Evolutionary conservation across 2,797 vertebrate genomes (phyloP), one percentile per base, ranked within the genome.

Genomic region (Silurus lanzhouensis): DNA sequence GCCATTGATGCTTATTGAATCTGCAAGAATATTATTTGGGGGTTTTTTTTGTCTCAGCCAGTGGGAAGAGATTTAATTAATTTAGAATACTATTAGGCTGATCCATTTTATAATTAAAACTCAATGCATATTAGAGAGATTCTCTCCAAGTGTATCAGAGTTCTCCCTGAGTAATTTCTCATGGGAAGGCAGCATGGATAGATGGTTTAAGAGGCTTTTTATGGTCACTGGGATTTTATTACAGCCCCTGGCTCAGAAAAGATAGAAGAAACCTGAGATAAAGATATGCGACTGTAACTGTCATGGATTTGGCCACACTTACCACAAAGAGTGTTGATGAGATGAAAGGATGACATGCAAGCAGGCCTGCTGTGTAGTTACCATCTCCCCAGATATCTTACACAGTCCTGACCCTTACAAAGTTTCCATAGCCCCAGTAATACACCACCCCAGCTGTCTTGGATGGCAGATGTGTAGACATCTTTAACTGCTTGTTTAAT

Each of bases 101-200:
- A 84, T 85, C 87, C 82, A 84, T 88, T 84, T 83, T 86, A 79
- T 86, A 86, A 88, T 88, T 88, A 88, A 86, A 81, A 83, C 77
- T 88, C 71, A 76, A 77, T 81, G 82, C 80, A 84, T 72, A 88
- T 88, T 66, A 83, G 66, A 87, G 68, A 84, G 76, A 84, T 81
- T 84, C 82, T 83, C 70, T 77, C 82, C 20, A 58, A 80, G 55
- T 58, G 82, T 84, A 83, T 81, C 64, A 20, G 58, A 71, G 58
- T 76, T 70, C 61, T 72, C 61, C 82, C 70, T 72, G 77, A 70
- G 83, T 88, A 81, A 88, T 88, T 85, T 85, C 85, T 87, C 86
- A 68, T 48, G 77, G 86, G 86, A 83, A 64, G 77, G 38, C 46
- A 46, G 46, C 55, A 74, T 88, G 77, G 63, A 76, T 80, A 64